Conservation (phyloP, 2,113 vertebrate genomes). For the Platysternon megacephalum region DNA sequence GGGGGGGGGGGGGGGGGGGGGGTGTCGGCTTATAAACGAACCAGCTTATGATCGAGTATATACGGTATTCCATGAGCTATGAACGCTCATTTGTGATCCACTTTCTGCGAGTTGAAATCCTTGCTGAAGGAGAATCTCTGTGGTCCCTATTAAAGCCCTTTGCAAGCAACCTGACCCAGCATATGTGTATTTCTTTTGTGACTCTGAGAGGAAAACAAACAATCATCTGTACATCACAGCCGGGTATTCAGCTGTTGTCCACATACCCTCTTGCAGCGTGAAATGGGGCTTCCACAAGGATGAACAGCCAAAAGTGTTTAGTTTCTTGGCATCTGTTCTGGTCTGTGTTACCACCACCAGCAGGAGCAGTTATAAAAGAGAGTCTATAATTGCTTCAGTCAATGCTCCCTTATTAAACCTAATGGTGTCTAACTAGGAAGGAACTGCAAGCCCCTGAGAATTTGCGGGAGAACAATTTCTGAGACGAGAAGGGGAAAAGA, state of each 20-base stretch:
- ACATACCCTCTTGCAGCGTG: neutral
- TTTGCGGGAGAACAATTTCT: neutral
- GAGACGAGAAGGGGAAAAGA: neutral
- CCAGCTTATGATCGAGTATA: no score
- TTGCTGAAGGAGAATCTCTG: neutral
- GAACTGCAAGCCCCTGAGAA: neutral
- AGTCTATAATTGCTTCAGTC: accelerated
- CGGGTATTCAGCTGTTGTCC: neutral
- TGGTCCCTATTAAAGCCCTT: neutral
- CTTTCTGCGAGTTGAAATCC: neutral
- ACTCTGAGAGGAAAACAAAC: neutral
- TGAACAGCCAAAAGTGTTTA: neutral
- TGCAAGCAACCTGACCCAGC: no score
- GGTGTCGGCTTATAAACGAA: no score
- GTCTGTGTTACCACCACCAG: neutral
- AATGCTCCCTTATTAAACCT: neutral
- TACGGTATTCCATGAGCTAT: neutral
- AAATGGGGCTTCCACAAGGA: neutral
- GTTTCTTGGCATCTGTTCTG: neutral
- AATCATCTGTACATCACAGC: neutral
- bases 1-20: no score
- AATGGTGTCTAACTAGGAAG: neutral
- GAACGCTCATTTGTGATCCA: neutral
- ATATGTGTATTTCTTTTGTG: no score
- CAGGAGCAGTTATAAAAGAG: neutral